Evolutionary conservation across 2,888 invertebrate species (phyloP), one percentile per base, ranked within the genome.

Genomic region (Macaria liturata): DNA sequence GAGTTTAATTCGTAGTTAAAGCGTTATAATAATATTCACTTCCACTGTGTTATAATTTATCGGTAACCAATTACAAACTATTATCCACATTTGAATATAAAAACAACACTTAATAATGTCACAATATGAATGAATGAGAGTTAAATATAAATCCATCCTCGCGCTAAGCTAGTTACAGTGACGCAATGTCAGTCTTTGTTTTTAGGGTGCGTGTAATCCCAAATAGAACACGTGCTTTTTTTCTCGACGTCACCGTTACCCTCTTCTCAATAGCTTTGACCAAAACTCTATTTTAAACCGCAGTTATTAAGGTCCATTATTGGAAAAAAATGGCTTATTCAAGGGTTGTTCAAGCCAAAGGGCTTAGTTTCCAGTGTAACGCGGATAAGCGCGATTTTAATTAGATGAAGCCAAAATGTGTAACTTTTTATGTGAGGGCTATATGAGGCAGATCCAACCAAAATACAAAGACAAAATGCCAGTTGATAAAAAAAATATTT

Each of bases 201-300:
- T 88, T 86, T 80, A 76, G 83, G 81, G 83, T 81, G 82, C 79
- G 77, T 87, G 89, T 91, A 91, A 91, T 91, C 90, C 88, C 85
- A 84, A 86, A 88, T 85, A 86, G 86, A 88, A 91, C 91, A 90
- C 90, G 90, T 90, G 90, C 83, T 87, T 90, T 90, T 88, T 91
- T 89, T 88, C 91, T 81, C 89, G 86, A 75, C 83, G 76, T 81
- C 80, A 74, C 71, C 72, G 72, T 75, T 70, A 70, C 76, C 72
- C 77, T 71, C 56, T 57, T 61, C 49, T 40, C 49, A 45, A 44
- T 52, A 47, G 20, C 34, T 40, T 31, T 63, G 66, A 62, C 32
- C 40, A 9, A 74, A 78, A 75, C 61, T 64, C 49, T 42, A 73
- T 80, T 71, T 68, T 83, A 76, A 54, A 50, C n/a, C 3, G 9